Percentiles rank a stretch among this genome's conserved stretches.
phyloP scores from a whole-genome alignment of 2,888 invertebrate genomes.

The Diploptera punctata region DNA sequence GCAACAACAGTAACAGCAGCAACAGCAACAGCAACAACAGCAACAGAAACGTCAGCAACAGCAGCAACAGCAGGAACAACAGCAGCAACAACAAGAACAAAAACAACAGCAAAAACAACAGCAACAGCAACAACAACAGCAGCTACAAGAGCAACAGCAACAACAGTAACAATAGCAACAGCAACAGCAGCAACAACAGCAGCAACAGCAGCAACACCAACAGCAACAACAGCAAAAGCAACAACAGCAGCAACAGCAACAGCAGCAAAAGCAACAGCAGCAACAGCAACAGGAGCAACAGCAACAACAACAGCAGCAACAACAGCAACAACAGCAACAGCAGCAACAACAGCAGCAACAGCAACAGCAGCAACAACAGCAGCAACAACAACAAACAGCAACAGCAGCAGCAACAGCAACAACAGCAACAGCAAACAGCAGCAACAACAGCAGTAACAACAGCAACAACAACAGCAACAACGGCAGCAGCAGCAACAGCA shows the following conservation, averaged over 20 bases:
- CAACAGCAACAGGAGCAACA: too few relatives aligned
- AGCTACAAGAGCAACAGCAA: not conserved
- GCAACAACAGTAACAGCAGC: too few relatives aligned
- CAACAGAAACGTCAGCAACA: too few relatives aligned
- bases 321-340: slow-evolving; percentile 28
- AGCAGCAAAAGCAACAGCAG: not conserved
- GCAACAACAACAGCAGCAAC: not conserved
- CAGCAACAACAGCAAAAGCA: slow-evolving; percentile 2
- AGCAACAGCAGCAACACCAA: not conserved
- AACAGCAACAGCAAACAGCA: slow-evolving; percentile 41
- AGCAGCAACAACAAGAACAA: too few relatives aligned
- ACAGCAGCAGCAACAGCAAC: not conserved
- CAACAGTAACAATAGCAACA: not conserved
- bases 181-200: not conserved
- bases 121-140: too few relatives aligned
- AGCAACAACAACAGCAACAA: slow-evolving; percentile 3
- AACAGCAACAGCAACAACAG: too few relatives aligned
- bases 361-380: not conserved
- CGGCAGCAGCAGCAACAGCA: not conserved
- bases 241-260: not conserved
- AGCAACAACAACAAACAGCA: slow-evolving; percentile 34
- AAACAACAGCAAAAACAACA: too few relatives aligned
- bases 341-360: not conserved
- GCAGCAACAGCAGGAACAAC: too few relatives aligned
- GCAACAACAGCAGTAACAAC: not conserved